Base-by-base conservation (phyloP, 2,797 vertebrate species). In the Microctenopoma steveboyesi region DNA sequence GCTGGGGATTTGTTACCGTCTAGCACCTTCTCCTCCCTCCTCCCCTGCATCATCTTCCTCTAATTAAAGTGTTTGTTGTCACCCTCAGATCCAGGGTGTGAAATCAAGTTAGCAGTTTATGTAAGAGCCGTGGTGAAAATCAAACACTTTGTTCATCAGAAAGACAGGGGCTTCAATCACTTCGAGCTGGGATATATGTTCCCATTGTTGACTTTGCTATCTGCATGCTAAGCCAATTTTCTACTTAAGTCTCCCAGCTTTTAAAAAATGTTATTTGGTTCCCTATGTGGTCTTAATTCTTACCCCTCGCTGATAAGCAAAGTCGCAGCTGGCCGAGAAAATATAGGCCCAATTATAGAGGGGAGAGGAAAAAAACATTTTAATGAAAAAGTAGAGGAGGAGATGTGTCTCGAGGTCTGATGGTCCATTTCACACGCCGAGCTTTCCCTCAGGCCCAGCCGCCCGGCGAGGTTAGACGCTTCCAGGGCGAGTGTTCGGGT, bases 161-260 rank as follows among this genome's bases (percentile, higher is more conserved):
- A 90, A 92, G 86, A 90, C 85, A 89, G 86, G 79, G 86, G 94
- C 91, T 96, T 95, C 94, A 94, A 93, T 95, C 94, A 94, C 92
- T 94, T 88, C 45, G 79, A 93, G 92, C 91, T 87, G 92, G 88
- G 92, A 93, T 92, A 89, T 91, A 86, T 94, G 92, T 94, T 94
- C 91, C 92, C 89, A 94, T 95, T 95, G 91, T 95, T 94, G 92
- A 90, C 84, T 87, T 84, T 84, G 92, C 92, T 87, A 94, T 94
- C 92, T 94, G 87, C 91, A 93, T 90, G 89, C 91, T 96, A 97
- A 97, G 95, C 95, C 95, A 95, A 96, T 97, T 97, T 97, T 97
- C 95, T 96, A 94, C 95, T 96, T 95, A 95, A 85, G 91, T 89
- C 92, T 92, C 79, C 87, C 89, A 81, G 91, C 93, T 90, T 93